Evolutionary conservation across 2,797 vertebrate genomes (phyloP), one percentile per base, ranked within the genome.

Genomic region (Fundulus diaphanus): DNA sequence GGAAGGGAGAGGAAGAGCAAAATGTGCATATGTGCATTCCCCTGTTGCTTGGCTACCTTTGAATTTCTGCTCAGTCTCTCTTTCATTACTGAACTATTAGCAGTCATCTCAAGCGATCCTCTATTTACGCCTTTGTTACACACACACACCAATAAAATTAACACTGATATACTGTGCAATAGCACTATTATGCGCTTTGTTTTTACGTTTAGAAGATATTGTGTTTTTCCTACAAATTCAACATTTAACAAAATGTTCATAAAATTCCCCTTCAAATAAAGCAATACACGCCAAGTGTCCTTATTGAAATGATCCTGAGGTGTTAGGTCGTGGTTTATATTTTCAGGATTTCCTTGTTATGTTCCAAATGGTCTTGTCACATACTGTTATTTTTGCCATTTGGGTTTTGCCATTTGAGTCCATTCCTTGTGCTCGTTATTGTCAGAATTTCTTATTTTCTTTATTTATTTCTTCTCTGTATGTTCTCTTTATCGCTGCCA

Each of bases 51-150:
- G 91, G 90, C 88, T 93, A 90, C 90, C 90, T 93, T 88, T 90
- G 89, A 92, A 89, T 91, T 92, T 90, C 90, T 86, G 74, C 82
- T 90, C 84, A 81, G 83, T 84, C 85, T 86, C 75, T 88, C 85
- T 90, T 91, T 92, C 85, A 93, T 92, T 89, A 91, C 90, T 90
- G 84, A 92, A 91, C 92, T 91, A 92, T 93, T 94, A 94, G 90
- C 89, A 92, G 88, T 89, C 90, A 91, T 92, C 88, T 87, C 87
- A 82, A 93, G 89, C 78, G 59, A 89, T 90, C 83, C 85, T 87
- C 85, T 85, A 82, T 91, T 90, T 89, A 87, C 78, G 80, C 79
- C 84, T 84, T 74, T 74, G 74, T 46, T 77, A 9, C 65, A 70
- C 74, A 75, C 76, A 69, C 80, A 80, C 76, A 75, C 40, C 51